Evolutionary conservation across 2,888 invertebrate species (phyloP), one percentile per base, ranked within the genome.

Genomic region (Habrosyne pyritoides): DNA sequence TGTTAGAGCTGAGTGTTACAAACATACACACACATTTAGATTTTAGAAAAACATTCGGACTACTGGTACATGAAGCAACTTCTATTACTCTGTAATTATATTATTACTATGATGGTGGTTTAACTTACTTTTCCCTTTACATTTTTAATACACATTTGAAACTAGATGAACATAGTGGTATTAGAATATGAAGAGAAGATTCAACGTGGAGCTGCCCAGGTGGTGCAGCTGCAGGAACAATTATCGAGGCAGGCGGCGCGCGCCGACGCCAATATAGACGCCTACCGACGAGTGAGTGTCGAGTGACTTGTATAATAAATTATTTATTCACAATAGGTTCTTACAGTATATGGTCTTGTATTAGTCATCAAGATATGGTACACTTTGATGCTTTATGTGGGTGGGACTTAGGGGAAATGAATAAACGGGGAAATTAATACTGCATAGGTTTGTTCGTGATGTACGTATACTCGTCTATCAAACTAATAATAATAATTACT

Each of bases 101-200:
- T n/a, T n/a, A n/a, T n/a, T n/a, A n/a, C n/a, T n/a, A n/a, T n/a
- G n/a, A n/a, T n/a, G n/a, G 28, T 8, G 1, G 6, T 28, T 28
- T 6, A 28, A 28, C 28, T 28, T 28, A 28, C 10, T 28, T 28
- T 1, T 10, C 2, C 10, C 4, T 1, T 8, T 8, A 28, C 10
- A 28, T 28, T 10, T 28, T 28, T 12, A 24, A 42, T 42, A 42
- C 36, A 26, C 46, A 12, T 47, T 53, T 47, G 48, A 42, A 54
- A 8, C 46, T 28, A 92, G 92, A 84, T 88, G 75, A 91, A 91
- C 61, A 72, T 86, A 10, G 76, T 91, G 36, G 91, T 93, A 0
- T 63, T 93, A 53, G 92, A 93, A 50, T 92, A 92, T 58, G 93
- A 93, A 68, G 92, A 93, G 70, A 90, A 89, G 69, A 73, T 93